phyloP scores from a whole-genome alignment of 2,113 vertebrate species.

The Muntiacus reevesi region DNA sequence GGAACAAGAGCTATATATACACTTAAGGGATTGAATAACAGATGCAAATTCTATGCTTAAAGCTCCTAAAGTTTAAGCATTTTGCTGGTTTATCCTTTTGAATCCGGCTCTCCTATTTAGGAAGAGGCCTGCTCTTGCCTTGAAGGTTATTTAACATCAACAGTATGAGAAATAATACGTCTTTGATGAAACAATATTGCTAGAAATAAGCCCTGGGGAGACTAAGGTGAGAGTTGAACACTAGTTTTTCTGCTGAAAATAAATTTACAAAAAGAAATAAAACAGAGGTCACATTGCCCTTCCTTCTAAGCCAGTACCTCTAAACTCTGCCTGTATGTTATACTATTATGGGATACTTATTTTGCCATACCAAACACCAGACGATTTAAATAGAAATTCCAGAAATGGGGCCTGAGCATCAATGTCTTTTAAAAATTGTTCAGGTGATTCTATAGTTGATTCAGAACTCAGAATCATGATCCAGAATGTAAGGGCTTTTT shows the following conservation, averaged over 20 bases:
- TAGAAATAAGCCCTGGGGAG: background rate
- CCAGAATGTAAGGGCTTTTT: background rate
- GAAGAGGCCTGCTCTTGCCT: background rate
- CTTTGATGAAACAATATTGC: background rate
- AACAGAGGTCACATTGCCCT: background rate
- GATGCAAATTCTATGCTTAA: background rate
- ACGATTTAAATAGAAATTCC: background rate
- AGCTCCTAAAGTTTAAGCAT: background rate
- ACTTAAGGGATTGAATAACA: background rate
- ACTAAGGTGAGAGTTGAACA: background rate
- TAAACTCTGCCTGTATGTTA: background rate
- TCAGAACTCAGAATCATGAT: background rate
- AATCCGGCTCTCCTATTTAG: background rate
- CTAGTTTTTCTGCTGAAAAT: background rate
- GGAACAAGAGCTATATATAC: background rate
- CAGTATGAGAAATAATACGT: background rate
- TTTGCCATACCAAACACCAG: background rate
- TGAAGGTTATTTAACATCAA: background rate
- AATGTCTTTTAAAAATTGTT: background rate
- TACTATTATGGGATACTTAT: background rate
- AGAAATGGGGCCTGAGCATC: background rate
- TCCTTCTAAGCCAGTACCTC: background rate
- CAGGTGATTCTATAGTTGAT: background rate
- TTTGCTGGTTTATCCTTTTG: background rate
- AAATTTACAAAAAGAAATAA: background rate